Base-by-base conservation (phyloP, 92 coral and sea anemone species). In the Epizoanthus rinbou region DNA sequence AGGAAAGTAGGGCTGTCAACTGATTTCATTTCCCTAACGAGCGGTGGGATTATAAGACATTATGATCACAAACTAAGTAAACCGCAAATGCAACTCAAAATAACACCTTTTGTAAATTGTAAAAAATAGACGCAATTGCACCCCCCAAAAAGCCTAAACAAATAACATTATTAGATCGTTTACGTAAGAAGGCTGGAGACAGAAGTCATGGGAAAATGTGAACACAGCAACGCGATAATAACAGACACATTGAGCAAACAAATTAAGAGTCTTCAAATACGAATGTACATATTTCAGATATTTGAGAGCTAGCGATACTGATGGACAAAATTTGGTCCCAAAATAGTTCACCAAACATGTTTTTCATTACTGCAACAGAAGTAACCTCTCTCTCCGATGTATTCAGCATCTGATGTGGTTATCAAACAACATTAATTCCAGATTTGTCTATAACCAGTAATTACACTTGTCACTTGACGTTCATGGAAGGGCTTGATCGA, bases 231-330 rank as follows among this genome's bases (percentile, higher is more conserved):
- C 57, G 4, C 10, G 8, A 41, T n/a, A 58, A 28, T 28, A 58
- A 56, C 6, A 75, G 33, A 57, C 69, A 35, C 33, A 59, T n/a
- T 58, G 69, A 76, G 18, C 64, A 74, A 74, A 74, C 80, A 74
- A 41, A 63, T 78, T 62, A 62, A 62, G 50, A 54, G 73, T 67
- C 43, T 67, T 67, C 73, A 67, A 67, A 67, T 35, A 9, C 35
- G 50, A 67, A 17, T 57, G 82, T 78, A 78, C 82, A 78, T 21
- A 78, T 75, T 25, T 56, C 16, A 21, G 64, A 58, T 37, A 37
- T 37, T 37, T 56, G 54, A 50, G 54, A 28, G 45, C 2, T 11
- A 65, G 2, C 15, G 25, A 14, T 28, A 65, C 71, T 67, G 73
- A 50, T n/a, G 31, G 73, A 16, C n/a, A 67, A 35, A 33, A 33